Evolutionary conservation across 2,113 vertebrate genomes (phyloP).

Genomic region (Crotalus horridus): DNA sequence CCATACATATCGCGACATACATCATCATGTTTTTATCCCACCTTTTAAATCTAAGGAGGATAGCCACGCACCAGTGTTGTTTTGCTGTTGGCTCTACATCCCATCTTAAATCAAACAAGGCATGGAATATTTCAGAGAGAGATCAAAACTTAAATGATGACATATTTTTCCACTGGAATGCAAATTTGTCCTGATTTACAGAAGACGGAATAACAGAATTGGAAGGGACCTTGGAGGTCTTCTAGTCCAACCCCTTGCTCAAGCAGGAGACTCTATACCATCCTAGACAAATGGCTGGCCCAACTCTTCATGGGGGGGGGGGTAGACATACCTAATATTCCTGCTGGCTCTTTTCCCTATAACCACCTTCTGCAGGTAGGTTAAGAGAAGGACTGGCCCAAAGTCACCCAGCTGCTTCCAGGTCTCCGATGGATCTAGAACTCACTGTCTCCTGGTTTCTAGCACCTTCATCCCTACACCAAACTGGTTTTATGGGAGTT

Average conservation of each 20-base stretch:
- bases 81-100: background rate
- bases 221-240: background rate
- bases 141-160: background rate
- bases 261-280: background rate
- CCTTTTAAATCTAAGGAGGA: background rate
- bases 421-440: background rate
- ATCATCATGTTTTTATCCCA: background rate
- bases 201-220: background rate
- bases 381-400: background rate
- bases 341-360: background rate
- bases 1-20: background rate
- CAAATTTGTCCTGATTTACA: constrained; percentile 4
- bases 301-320: background rate
- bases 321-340: background rate
- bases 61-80: background rate
- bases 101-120: background rate
- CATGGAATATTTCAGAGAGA: background rate
- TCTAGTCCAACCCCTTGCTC: background rate
- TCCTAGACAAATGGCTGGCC: background rate
- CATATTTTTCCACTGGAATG: background rate
- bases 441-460: background rate
- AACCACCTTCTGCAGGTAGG: background rate
- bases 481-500: background rate
- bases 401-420: background rate
- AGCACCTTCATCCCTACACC: background rate